Evolutionary conservation across 2,113 vertebrate genomes (phyloP), one percentile per base, ranked within the genome.

Genomic region (Entosphenus tridentatus): DNA sequence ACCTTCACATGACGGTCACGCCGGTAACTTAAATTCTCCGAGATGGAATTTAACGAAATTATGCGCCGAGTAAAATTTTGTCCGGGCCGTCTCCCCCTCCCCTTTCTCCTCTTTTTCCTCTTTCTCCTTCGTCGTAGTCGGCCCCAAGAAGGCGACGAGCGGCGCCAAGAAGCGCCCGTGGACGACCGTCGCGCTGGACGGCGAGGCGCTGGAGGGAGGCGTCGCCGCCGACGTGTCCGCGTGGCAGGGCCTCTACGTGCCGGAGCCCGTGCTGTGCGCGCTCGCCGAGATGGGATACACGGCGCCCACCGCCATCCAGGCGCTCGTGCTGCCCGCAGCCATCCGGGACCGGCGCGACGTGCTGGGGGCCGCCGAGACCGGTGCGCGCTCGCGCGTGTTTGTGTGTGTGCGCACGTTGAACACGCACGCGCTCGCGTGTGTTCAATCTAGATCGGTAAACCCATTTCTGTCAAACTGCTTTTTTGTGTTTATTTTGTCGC

Each of bases 331-430:
- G 72, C 86, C 88, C 16, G 77, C 89, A 57, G 89, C 93, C 7
- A 96, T 98, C 75, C 81, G 93, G 74, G 93, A 98, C 75, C 83
- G 75, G 1, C 78, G 90, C 81, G 92, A 98, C 72, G 75, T 98
- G 68, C 81, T 98, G 56, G 93, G 90, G 12, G 93, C 93, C 58
- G 93, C 93, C 16, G 92, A 98, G 80, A 98, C 92, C 69, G 93
- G 93, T 96, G 78, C 76, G 70, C 12, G 67, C 12, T 21, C 3
- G 39, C 6, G 39, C 39, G 39, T 39, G 39, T 39, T 5, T 39
- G 39, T 39, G 39, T 39, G 39, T 39, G 39, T 39, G 39, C 6
- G 39, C 4, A 39, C 6, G 39, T 39, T 39, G 39, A 39, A 39
- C 39, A 1, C 39, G 39, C 39, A 39, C 39, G 39, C 39, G 6